These are phyloP conservation scores for Heliocidaris tuberculata DNA, from an alignment of 35 echinoderm and acorn worm species.

Conservation along the genomic window DNA sequence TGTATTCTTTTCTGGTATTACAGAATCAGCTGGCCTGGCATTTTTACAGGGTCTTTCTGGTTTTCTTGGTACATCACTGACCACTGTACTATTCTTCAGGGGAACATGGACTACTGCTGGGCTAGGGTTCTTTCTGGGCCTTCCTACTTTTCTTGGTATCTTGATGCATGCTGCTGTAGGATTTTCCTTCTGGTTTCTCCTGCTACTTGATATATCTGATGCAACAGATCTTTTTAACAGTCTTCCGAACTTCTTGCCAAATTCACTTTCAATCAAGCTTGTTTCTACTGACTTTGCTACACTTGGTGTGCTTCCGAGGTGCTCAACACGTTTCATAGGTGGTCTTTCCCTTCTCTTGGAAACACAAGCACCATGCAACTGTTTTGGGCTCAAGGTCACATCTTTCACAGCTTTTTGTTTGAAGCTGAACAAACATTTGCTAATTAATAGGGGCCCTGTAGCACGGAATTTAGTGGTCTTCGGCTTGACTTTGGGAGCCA, in stretches of 20 bases:
- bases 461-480: background rate
- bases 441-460: background rate
- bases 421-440: background rate
- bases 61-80: background rate
- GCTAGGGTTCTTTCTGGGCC: background rate
- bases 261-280: too few relatives aligned
- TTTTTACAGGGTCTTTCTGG: background rate
- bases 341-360: background rate
- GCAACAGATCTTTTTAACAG: background rate
- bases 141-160: background rate
- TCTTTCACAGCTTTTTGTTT: background rate
- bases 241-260: too few relatives aligned
- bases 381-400: background rate
- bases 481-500: background rate
- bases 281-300: too few relatives aligned
- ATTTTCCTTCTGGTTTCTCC: background rate
- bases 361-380: background rate
- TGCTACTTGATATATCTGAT: background rate
- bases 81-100: background rate
- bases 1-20: background rate
- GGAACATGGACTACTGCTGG: background rate
- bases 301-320: too few relatives aligned
- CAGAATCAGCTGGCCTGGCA: background rate
- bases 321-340: background rate
- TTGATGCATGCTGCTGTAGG: background rate